Evolutionary conservation across 2,888 invertebrate genomes (phyloP).

Genomic region (Coronaproctus castanopsis): DNA sequence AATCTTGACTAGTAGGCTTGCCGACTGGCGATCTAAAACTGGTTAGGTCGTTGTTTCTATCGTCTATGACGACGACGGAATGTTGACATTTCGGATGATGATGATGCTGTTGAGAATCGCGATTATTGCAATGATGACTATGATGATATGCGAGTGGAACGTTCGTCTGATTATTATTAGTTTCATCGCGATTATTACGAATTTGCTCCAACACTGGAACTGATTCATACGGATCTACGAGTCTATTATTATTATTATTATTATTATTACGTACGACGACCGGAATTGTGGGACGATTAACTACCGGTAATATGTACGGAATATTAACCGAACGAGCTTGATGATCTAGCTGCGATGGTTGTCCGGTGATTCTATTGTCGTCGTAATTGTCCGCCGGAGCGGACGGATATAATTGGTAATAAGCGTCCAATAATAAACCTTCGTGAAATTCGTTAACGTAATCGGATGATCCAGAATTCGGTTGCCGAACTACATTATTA

Average conservation of each 20-base stretch:
- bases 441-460: conserved; percentile 46
- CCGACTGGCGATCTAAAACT: conserved; percentile 26
- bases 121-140: background rate
- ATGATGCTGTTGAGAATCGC: too few species aligned
- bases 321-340: too few species aligned
- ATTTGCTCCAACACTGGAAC: conserved; percentile 12
- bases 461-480: conserved; percentile 33
- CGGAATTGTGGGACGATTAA: background rate
- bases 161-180: conserved; percentile 6
- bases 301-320: conserved; percentile 30
- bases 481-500: conserved; percentile 29
- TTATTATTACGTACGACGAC: too few species aligned
- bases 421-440: conserved; percentile 53
- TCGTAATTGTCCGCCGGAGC: conserved; percentile 16
- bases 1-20: conserved; percentile 43
- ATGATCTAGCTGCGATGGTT: too few species aligned
- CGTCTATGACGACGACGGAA: conserved; percentile 15
- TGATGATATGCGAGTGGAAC: background rate
- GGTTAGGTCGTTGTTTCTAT: conserved; percentile 17
- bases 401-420: conserved; percentile 47
- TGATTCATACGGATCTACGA: conserved; percentile 11
- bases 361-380: too few species aligned
- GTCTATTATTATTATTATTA: background rate
- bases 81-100: conserved; percentile 7
- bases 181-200: conserved; percentile 6